Conservation (phyloP, 2,113 vertebrate genomes). For the Holacanthus passer region DNA sequence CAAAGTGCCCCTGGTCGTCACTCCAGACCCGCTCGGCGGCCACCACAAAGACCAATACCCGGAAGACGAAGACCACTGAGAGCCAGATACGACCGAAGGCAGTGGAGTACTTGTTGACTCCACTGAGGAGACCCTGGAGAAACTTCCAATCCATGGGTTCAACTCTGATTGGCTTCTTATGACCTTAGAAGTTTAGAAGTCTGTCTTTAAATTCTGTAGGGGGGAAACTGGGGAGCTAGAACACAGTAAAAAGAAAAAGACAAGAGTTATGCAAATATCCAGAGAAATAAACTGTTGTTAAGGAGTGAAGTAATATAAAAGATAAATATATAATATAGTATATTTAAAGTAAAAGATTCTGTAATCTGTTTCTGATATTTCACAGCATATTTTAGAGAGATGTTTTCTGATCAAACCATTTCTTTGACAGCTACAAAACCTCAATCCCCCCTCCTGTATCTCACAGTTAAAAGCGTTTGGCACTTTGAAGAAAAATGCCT, state of each 20-base stretch:
- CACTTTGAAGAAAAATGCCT: constrained; percentile 20
- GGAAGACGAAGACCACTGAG: constrained; percentile 87
- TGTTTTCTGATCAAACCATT: background rate
- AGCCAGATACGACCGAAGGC: constrained; percentile 89
- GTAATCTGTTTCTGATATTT: constrained; percentile 1
- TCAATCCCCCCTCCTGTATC: background rate
- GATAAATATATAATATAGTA: background rate
- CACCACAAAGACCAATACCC: constrained; percentile 87
- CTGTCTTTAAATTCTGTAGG: background rate
- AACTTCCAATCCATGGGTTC: constrained; percentile 86
- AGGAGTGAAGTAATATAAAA: background rate
- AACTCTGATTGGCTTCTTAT: background rate
- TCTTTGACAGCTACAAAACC: background rate
- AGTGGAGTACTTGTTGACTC: constrained; percentile 89
- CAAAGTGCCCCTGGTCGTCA: constrained; percentile 86
- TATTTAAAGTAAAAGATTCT: background rate
- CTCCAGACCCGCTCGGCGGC: constrained; percentile 86
- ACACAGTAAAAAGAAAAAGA: constrained; percentile 13
- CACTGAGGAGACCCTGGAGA: constrained; percentile 84
- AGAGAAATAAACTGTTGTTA: background rate
- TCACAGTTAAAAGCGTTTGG: background rate
- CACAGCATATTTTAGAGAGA: background rate
- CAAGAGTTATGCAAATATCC: constrained; percentile 11
- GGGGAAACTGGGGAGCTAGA: background rate
- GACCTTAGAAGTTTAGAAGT: background rate